These are phyloP conservation scores for Ferrisia virgata DNA, from an alignment of 2,888 invertebrate genomes.

Conservation along the genomic window DNA sequence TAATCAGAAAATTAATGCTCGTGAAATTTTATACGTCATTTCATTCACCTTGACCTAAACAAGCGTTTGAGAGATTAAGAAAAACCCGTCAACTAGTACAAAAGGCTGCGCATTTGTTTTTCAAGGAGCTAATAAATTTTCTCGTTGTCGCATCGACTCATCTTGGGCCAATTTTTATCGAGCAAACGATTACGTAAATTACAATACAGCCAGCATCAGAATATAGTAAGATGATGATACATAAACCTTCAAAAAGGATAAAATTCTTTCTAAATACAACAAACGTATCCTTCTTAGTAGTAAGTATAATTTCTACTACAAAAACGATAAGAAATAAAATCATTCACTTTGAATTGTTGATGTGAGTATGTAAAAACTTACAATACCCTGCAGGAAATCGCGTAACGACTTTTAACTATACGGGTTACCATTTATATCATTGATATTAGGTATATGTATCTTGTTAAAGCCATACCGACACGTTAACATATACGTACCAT, in stretches of 20 bases:
- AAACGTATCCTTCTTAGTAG: neutral
- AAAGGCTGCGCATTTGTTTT: neutral
- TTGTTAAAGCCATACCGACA: neutral
- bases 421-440: neutral
- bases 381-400: neutral
- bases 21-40: neutral
- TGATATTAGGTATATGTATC: too few relatives aligned
- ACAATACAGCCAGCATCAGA: neutral
- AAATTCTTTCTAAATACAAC: neutral
- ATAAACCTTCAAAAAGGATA: neutral
- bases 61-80: neutral
- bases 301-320: neutral
- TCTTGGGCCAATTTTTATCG: neutral
- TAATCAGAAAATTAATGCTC: neutral
- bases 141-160: neutral
- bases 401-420: neutral
- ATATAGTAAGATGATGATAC: neutral
- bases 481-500: neutral
- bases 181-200: neutral
- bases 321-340: neutral
- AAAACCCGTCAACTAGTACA: neutral
- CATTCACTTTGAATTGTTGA: neutral
- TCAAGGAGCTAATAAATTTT: neutral
- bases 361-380: too few relatives aligned
- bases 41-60: neutral